A percentile compares a stretch with the other conserved stretches of the same genome.
Evolutionary conservation across 2,888 invertebrate genomes (phyloP).

Genomic region (Mechanitis messenoides): DNA sequence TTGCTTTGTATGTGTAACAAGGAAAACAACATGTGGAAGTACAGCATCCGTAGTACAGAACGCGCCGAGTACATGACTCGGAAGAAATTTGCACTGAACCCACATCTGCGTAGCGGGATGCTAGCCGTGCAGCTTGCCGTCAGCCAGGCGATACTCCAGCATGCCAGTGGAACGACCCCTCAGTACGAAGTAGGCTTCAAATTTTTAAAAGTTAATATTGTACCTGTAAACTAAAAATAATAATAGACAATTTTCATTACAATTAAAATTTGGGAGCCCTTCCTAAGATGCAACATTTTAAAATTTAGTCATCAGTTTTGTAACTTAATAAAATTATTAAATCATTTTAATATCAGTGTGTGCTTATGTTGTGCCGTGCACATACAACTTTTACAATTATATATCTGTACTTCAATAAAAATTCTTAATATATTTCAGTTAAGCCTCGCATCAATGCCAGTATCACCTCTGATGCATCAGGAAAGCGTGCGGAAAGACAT

Average conservation of each 20-base stretch:
- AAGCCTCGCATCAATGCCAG: slow-evolving; percentile 55
- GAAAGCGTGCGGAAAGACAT: slow-evolving; percentile 41
- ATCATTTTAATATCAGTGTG: slow-evolving; percentile 10
- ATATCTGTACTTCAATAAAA: too few species aligned
- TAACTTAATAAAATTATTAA: too few species aligned
- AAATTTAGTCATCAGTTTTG: too few species aligned
- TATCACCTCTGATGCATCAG: slow-evolving; percentile 61
- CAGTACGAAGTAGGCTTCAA: slow-evolving; percentile 39
- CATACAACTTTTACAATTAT: too few species aligned
- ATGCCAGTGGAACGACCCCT: slow-evolving; percentile 29
- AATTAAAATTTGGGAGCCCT: too few species aligned
- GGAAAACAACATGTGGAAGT: slow-evolving; percentile 44
- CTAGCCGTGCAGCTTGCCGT: slow-evolving; percentile 57
- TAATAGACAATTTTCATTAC: too few species aligned
- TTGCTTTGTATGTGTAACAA: slow-evolving; percentile 17
- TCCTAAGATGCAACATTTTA: too few species aligned
- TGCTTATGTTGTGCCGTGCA: too few species aligned
- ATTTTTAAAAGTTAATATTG: slow-evolving; percentile 6
- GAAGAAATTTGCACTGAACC: slow-evolving; percentile 34
- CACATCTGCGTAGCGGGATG: slow-evolving; percentile 53
- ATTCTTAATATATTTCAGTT: slow-evolving; percentile 36
- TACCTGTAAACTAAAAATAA: too few species aligned
- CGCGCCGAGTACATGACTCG: slow-evolving; percentile 40
- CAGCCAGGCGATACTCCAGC: slow-evolving; percentile 50
- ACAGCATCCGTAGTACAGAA: slow-evolving; percentile 57